Evolutionary conservation across 2,888 invertebrate species (phyloP), one percentile per base, ranked within the genome.

Genomic region (Drosophila barbarae): DNA sequence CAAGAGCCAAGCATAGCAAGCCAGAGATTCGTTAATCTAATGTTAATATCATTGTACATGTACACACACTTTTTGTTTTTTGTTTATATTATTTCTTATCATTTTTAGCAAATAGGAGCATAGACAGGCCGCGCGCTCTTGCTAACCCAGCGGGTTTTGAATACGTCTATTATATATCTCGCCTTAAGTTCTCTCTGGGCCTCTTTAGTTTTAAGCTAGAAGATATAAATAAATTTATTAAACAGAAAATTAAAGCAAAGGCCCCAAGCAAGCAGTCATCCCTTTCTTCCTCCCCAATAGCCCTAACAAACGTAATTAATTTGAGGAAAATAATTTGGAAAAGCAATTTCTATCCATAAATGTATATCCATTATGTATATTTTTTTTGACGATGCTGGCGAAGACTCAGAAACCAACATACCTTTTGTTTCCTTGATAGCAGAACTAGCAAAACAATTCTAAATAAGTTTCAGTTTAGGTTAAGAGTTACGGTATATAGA

Each of bases 321-420:
- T 47, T n/a, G 10, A 13, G 1, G 35, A 28, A 28, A 10, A 6
- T 6, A 10, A 41, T 3, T 26, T 54, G 34, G 47, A 35, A 47
- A 18, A 54, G 35, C 26, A 28, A 47, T 18, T n/a, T 28, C 6
- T 2, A 46, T 15, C 15, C 28, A 46, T 30, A 18, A 35, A 49
- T 10, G n/a, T n/a, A n/a, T n/a, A n/a, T n/a, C n/a, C n/a, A n/a
- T 30, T 50, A 50, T 55, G 21, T 50, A 55, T 5, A 55, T 36
- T 55, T 49, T 21, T 30, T 49, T 21, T 30, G 28, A 36, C 18
- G 23, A 41, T 8, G 21, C 21, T 36, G 28, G 28, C 18, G 26
- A 12, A 15, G 36, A 49, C 35, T 36, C 49, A n/a, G 4, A 55
- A 36, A 49, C 50, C 28, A 36, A 30, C 8, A 55, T 50, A 36